A percentile compares a stretch with the other conserved stretches of the same genome.
These are phyloP conservation scores for Ciconia boyciana DNA, from an alignment of 2,113 vertebrate species.

Conservation along the genomic window DNA sequence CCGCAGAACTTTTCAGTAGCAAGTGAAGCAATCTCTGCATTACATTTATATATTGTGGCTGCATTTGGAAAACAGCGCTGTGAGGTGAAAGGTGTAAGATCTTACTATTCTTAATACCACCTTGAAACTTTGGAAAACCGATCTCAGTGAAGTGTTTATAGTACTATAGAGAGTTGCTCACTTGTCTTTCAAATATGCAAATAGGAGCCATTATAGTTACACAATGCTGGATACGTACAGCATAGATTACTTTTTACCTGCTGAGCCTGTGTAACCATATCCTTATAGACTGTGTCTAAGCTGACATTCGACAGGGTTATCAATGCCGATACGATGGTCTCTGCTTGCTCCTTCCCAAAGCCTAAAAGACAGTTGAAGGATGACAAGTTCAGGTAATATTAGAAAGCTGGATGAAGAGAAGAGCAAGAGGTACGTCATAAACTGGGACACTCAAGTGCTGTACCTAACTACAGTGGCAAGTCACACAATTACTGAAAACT, in stretches of 20 bases:
- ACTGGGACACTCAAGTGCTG: background rate
- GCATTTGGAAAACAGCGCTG: background rate
- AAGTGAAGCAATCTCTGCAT: background rate
- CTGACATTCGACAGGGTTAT: constrained; percentile 84
- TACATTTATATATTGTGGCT: background rate
- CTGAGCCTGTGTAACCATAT: constrained; percentile 94
- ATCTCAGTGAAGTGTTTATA: background rate
- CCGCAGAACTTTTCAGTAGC: background rate
- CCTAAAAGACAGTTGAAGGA: constrained; percentile 67
- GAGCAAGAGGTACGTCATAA: background rate
- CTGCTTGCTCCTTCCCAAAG: constrained; percentile 88
- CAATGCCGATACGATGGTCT: constrained; percentile 84
- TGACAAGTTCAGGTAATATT: background rate
- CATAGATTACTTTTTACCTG: constrained; percentile 75
- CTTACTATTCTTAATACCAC: background rate
- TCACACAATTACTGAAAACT: background rate
- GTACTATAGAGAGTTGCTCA: background rate
- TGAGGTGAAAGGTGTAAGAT: background rate
- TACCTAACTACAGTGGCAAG: background rate
- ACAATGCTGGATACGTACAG: accelerated
- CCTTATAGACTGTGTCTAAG: constrained; percentile 91
- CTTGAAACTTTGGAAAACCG: background rate
- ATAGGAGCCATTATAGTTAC: accelerated
- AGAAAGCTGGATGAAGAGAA: background rate
- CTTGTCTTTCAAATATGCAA: background rate